A percentile compares a stretch with the other conserved stretches of the same genome.
Evolutionary conservation across 2,888 invertebrate genomes (phyloP).

Genomic region (Chymomyza amoena): DNA sequence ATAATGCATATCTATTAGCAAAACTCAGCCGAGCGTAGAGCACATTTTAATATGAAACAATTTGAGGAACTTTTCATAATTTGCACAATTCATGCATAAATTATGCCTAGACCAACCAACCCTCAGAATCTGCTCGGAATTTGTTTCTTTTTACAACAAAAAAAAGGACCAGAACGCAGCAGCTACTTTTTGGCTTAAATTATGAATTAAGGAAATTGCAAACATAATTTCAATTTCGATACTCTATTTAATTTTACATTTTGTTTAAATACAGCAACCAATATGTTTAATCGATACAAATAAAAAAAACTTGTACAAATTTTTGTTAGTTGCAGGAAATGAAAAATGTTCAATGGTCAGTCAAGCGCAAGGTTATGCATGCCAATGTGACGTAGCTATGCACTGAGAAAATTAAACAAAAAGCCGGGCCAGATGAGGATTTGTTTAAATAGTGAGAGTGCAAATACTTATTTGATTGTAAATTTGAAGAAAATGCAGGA

Average conservation of each 20-base stretch:
- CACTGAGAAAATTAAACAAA: not conserved
- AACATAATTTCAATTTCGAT: not conserved
- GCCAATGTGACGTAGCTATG: not conserved
- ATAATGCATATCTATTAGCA: too few species aligned
- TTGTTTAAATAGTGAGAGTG: not conserved
- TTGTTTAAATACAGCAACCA: not conserved
- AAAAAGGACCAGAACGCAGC: conserved; percentile 27
- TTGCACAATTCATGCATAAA: conserved; percentile 7
- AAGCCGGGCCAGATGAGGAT: not conserved
- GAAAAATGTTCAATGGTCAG: not conserved
- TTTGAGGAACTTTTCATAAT: conserved; percentile 42
- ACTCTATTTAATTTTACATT: not conserved
- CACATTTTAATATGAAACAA: conserved; percentile 43
- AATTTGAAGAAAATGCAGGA: too few species aligned
- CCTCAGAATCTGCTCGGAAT: conserved; percentile 1
- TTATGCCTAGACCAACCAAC: conserved; percentile 5
- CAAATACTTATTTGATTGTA: too few species aligned
- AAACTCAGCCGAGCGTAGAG: not conserved
- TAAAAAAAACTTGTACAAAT: not conserved
- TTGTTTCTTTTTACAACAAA: not conserved
- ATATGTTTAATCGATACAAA: too few species aligned
- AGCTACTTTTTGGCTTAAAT: conserved; percentile 11
- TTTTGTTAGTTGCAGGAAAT: not conserved
- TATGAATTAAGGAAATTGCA: not conserved
- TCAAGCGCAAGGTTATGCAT: not conserved